phyloP scores from a whole-genome alignment of 2,797 vertebrate species.

The Halcyon smyrnensis region DNA sequence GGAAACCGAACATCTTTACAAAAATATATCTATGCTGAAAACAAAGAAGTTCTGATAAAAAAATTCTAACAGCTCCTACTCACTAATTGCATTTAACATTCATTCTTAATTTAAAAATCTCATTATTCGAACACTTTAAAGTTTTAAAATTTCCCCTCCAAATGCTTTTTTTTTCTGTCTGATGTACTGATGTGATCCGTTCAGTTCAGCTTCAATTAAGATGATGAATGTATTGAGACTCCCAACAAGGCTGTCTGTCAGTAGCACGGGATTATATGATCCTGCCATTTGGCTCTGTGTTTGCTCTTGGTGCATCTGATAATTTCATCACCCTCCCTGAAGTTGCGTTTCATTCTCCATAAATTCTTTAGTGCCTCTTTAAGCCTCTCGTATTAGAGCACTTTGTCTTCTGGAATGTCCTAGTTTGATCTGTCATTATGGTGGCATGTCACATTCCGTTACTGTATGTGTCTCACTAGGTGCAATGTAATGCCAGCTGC shows the following conservation, averaged over 20 bases:
- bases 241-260: neutral
- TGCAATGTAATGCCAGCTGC: constrained; percentile 20
- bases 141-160: neutral
- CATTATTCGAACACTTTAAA: neutral
- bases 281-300: neutral
- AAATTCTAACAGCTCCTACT: neutral
- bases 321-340: constrained; percentile 34
- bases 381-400: neutral
- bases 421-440: neutral
- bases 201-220: neutral
- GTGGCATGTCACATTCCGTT: constrained; percentile 54
- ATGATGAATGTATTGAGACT: neutral
- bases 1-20: neutral
- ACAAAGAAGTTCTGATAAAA: neutral
- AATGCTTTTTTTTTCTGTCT: neutral
- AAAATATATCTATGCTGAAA: neutral
- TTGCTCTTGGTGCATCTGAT: constrained; percentile 13
- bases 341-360: constrained; percentile 1
- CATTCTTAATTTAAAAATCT: neutral
- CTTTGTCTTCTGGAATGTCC: constrained; percentile 38
- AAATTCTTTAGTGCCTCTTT: constrained; percentile 56
- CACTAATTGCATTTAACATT: neutral
- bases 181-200: neutral
- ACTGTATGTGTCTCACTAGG: constrained; percentile 18
- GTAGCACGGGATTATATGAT: neutral